phyloP scores from a whole-genome alignment of 1,140 invertebrate genomes.

The Aleiodes sp. region DNA sequence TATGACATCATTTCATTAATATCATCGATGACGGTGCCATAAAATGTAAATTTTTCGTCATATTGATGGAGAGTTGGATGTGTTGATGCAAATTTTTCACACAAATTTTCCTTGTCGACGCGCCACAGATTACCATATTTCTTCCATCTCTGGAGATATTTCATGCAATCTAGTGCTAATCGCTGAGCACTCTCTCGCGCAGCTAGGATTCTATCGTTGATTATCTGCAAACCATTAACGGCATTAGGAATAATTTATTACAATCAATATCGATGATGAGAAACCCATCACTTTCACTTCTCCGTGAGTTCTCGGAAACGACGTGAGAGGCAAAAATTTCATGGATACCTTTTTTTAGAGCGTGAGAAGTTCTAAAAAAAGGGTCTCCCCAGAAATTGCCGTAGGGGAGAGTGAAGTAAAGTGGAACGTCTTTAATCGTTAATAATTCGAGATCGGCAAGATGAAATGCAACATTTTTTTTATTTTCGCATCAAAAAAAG shows the following conservation, averaged over 20 bases:
- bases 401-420: not conserved
- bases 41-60: slow-evolving; percentile 86
- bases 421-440: no score
- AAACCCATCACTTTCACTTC: no score
- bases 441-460: no score
- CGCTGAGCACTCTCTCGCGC: slow-evolving; percentile 74
- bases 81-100: slow-evolving; percentile 79
- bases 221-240: slow-evolving; percentile 54
- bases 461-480: no score
- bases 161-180: slow-evolving; percentile 70
- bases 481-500: no score
- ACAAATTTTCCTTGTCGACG: slow-evolving; percentile 78
- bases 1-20: slow-evolving; percentile 70
- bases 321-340: no score
- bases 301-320: no score
- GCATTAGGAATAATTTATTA: not conserved
- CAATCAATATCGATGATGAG: no score
- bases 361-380: not conserved
- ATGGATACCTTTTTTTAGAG: not conserved
- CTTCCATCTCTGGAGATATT: slow-evolving; percentile 79
- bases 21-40: slow-evolving; percentile 79
- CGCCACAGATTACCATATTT: slow-evolving; percentile 84
- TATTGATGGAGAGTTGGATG: slow-evolving; percentile 78
- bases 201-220: slow-evolving; percentile 74
- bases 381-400: no score